Evolutionary conservation across 2,113 vertebrate species (phyloP).

Genomic region (Pardalotus punctatus): DNA sequence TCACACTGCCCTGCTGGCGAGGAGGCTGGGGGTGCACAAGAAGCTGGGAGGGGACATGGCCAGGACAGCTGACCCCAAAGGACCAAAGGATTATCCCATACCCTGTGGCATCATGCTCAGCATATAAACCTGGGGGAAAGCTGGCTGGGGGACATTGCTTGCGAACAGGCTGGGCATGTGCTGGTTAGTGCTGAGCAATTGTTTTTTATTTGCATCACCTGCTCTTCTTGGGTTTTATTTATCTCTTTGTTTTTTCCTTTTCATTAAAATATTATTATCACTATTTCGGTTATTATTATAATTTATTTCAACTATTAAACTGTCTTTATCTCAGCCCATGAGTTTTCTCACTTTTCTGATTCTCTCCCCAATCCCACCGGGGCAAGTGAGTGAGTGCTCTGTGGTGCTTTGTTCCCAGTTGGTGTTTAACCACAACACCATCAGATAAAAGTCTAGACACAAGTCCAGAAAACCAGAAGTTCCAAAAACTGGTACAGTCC

Average conservation of each 20-base stretch:
- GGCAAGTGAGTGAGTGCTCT: neutral
- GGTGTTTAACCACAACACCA: neutral
- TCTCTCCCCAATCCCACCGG: fast-evolving
- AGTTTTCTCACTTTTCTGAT: neutral
- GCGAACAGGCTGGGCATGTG: neutral
- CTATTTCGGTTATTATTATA: neutral
- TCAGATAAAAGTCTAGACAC: neutral
- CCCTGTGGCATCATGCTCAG: neutral
- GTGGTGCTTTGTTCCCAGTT: neutral
- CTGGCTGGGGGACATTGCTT: neutral
- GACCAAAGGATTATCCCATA: neutral
- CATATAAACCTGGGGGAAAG: neutral
- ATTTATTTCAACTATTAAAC: neutral
- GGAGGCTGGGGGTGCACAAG: too few relatives aligned
- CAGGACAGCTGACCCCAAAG: neutral
- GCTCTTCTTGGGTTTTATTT: neutral
- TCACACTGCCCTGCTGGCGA: fast-evolving
- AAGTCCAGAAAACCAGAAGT: neutral
- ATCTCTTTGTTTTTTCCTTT: neutral
- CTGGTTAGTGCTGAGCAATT: neutral
- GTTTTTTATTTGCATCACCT: neutral
- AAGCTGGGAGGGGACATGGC: neutral
- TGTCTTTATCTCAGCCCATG: neutral
- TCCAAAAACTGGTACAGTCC: neutral
- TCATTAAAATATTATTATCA: neutral